Evolutionary conservation across 2,888 invertebrate genomes (phyloP), one percentile per base, ranked within the genome.

Genomic region (Pyralis farinalis): DNA sequence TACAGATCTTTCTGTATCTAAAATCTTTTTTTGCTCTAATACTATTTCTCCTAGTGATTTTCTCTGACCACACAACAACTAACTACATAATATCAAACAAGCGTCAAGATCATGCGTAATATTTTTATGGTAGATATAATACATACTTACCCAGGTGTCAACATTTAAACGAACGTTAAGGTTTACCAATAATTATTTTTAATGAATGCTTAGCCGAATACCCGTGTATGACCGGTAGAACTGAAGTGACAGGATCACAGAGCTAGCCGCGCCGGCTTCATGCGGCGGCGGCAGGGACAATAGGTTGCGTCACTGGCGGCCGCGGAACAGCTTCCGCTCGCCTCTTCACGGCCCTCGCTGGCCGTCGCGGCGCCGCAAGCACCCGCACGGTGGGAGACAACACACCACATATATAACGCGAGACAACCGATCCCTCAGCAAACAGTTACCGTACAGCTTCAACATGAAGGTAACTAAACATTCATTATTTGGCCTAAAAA

Each of bases 391-490:
- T 82, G 87, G 86, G 86, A 82, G 85, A 74, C 57, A 58, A 53
- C 51, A 46, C 58, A 51, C 46, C 62, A 64, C 63, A 45, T 31
- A 85, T 87, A 86, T 73, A 87, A 85, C 67, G 71, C 71, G 65
- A 63, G 66, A 63, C 58, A 66, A 59, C 62, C 69, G 66, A 71
- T 58, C 69, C 70, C 73, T 68, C 70, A 71, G 54, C 78, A 82
- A 69, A 77, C 86, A 87, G 72, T 81, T 67, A 75, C 68, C 77
- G 65, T 66, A 71, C 71, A 77, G 81, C 84, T 76, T 75, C 85
- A 79, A 51, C 76, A 87, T 87, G 87, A 87, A 87, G 87, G 87
- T 87, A 85, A 71, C 65, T 45, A 43, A 44, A 35, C 25, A 11
- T 16, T 22, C n/a, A 28, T 12, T 16, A 16, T 16, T 16, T 16